A percentile compares a stretch with the other conserved stretches of the same genome.
phyloP scores from a whole-genome alignment of 2,888 invertebrate species.

The Neocrepidodera transversa region DNA sequence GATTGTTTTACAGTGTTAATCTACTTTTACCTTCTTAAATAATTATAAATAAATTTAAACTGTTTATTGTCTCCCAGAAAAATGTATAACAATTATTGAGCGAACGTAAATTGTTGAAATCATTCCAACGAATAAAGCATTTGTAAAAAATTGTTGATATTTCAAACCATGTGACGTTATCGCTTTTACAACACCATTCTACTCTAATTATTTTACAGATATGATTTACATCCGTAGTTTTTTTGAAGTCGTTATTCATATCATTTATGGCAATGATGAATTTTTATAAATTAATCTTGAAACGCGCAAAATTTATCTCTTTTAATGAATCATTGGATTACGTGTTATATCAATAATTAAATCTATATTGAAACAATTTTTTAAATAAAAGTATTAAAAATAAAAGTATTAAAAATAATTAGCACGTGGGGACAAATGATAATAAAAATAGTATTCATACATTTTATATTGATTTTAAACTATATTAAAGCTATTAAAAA shows the following conservation, averaged over 20 bases:
- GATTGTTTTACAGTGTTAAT: no score
- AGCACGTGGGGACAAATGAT: no score
- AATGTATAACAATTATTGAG: no score
- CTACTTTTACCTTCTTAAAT: no score
- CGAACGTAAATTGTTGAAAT: no score
- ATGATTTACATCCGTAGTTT: constrained; percentile 38
- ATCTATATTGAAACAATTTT: background rate
- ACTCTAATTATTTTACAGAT: constrained; percentile 39
- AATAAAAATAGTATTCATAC: no score
- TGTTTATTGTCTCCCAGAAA: no score
- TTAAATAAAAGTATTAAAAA: no score
- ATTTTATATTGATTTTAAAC: no score
- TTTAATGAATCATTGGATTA: constrained; percentile 24
- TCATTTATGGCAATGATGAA: constrained; percentile 33
- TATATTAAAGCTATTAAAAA: no score
- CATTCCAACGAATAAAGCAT: background rate
- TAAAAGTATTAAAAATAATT: no score
- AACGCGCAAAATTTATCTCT: constrained; percentile 25
- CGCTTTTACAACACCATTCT: background rate
- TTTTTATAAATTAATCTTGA: constrained; percentile 32
- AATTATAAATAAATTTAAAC: no score
- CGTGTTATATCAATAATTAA: constrained; percentile 17
- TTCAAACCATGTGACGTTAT: constrained; percentile 25
- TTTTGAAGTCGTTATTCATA: constrained; percentile 30
- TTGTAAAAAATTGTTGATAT: constrained; percentile 4